Base-by-base conservation (phyloP, 23 tunicate species). In the Botrylloides violaceus region DNA sequence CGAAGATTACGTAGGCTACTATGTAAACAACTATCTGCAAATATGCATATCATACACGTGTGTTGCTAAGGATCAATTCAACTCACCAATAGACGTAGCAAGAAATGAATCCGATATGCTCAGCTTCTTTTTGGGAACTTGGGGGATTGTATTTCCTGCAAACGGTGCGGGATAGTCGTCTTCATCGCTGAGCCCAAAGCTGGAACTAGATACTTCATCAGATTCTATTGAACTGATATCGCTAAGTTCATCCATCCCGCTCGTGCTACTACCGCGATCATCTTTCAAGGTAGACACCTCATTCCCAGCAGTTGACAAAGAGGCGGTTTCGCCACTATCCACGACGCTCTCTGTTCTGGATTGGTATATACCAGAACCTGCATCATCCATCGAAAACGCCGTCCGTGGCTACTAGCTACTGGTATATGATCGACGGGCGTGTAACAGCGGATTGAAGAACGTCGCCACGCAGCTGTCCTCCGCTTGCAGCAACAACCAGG, bases 311-410 rank as follows among this genome's bases (percentile, higher is more conserved):
- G 53, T 43, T 9, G 53, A 7, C 53, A 43, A 43, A 7, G 53
- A 43, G 9, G 9, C 12, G 12, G 15, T 15, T 43, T 43, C 53
- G 53, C 12, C 53, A 7, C 53, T 15, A 43, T 43, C 53, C 9
- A 43, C 53, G 53, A 43, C 53, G 53, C 53, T 43, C 12, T 43
- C 53, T 7, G 53, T 43, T 15, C 53, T 43, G 53, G 70, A 63
- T 34, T 63, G 70, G 29, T 27, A 28, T 63, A 63, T 63, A 4
- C 35, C 70, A 29, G 70, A 63, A 63, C 29, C 70, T 19, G 19
- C 70, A 63, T 63, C 70, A 27, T 63, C 70, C 70, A 63, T 63
- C 53, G 53, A 43, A 43, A 43, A 43, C 15, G 15, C 53, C n/a
- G n/a, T n/a, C n/a, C n/a, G n/a, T n/a, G n/a, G n/a, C n/a, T n/a